These are phyloP conservation scores for Agrilus mali DNA, from an alignment of 2,888 invertebrate species.

Conservation along the genomic window DNA sequence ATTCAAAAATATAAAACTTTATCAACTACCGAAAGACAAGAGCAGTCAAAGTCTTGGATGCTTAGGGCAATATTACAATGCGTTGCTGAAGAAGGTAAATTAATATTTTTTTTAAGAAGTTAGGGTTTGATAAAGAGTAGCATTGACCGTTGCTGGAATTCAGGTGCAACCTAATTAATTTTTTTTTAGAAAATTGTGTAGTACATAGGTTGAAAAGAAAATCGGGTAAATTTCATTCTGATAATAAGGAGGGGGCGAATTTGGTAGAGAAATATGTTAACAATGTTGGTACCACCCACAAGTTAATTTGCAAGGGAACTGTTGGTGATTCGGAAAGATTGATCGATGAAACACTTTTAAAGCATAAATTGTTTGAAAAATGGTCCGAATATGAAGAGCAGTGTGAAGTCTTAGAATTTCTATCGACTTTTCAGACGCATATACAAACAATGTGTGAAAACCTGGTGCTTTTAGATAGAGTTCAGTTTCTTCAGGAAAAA, in stretches of 20 bases:
- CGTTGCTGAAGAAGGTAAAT: conserved; percentile 44
- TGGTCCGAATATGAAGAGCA: conserved; percentile 24
- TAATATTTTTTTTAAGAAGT: neutral
- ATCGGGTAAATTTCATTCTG: conserved; percentile 19
- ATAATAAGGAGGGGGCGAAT: conserved; percentile 14
- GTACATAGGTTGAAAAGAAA: conserved; percentile 27
- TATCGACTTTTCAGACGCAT: conserved; percentile 36
- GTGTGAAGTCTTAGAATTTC: conserved; percentile 32
- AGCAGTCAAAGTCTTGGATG: conserved; percentile 43
- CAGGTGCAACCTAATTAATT: neutral
- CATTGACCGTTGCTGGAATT: neutral
- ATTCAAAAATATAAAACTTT: conserved; percentile 39
- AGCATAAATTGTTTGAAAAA: conserved; percentile 16
- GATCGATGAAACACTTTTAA: conserved; percentile 15
- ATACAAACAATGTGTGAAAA: conserved; percentile 45
- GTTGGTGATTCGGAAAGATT: neutral
- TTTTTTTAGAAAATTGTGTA: conserved; percentile 24
- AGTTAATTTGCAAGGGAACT: conserved; percentile 11
- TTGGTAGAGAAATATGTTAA: conserved; percentile 21
- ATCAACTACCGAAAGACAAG: conserved; percentile 34
- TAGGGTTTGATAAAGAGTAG: neutral
- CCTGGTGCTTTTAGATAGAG: conserved; percentile 40
- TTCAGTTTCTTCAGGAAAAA: conserved; percentile 34
- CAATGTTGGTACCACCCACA: conserved; percentile 23
- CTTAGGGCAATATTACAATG: conserved; percentile 51